A percentile compares a stretch with the other conserved stretches of the same genome.
These are phyloP conservation scores for Thinocorus orbignyianus DNA, from an alignment of 2,113 vertebrate species.

Conservation along the genomic window DNA sequence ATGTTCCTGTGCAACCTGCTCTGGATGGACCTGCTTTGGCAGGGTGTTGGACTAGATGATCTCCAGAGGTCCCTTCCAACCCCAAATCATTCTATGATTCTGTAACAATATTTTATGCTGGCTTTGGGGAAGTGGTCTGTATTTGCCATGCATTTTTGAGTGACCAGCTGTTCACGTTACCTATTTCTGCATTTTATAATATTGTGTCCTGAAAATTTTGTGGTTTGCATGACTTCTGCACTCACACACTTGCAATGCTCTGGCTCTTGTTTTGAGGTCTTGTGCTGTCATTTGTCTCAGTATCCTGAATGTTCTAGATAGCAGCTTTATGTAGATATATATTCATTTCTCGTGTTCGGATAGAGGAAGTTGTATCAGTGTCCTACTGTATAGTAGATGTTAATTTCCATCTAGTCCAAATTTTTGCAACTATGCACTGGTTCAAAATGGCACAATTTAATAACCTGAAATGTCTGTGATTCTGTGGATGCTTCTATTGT, in stretches of 20 bases:
- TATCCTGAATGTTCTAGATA: not conserved
- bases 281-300: not conserved
- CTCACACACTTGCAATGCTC: not conserved
- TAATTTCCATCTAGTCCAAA: not conserved
- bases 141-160: not conserved
- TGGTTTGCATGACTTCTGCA: not conserved
- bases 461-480: not conserved
- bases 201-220: not conserved
- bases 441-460: not conserved
- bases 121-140: not conserved
- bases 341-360: not conserved
- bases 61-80: too few species aligned
- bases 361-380: not conserved
- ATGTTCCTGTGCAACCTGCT: too few species aligned
- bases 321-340: too few species aligned
- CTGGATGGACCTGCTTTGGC: too few species aligned
- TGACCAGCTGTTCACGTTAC: not conserved
- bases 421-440: accelerated
- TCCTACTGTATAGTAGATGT: accelerated
- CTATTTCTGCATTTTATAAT: not conserved
- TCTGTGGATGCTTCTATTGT: not conserved
- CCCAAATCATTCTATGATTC: too few species aligned
- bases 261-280: not conserved
- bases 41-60: too few species aligned
- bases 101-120: not conserved